phyloP scores from a whole-genome alignment of 1,140 invertebrate species.

The Battus philenor region DNA sequence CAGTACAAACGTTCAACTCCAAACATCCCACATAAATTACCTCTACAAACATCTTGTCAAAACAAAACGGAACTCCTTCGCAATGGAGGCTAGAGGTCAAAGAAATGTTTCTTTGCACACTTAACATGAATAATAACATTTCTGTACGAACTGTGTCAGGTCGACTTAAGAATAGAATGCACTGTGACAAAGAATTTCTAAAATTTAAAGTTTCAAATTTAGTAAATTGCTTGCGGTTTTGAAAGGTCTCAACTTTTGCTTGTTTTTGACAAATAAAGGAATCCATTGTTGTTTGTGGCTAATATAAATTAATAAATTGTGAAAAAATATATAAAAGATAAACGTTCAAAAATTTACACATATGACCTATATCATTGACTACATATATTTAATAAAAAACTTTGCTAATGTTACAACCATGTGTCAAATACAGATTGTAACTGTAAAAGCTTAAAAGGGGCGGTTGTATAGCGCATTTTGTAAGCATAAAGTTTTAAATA shows the following conservation, averaged over 20 bases:
- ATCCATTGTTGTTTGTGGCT: not conserved
- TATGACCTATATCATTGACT: no score
- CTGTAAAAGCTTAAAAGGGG: no score
- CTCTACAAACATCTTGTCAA: constrained; percentile 44
- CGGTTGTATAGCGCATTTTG: no score
- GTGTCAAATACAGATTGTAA: no score
- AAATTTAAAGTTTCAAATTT: constrained; percentile 1
- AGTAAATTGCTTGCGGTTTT: not conserved
- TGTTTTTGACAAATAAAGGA: constrained; percentile 3
- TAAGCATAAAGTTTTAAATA: no score
- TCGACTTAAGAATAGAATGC: constrained; percentile 3
- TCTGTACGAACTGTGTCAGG: constrained; percentile 7
- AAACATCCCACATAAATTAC: constrained; percentile 35
- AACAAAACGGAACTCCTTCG: constrained; percentile 36
- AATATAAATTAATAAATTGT: no score
- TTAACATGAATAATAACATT: constrained; percentile 12
- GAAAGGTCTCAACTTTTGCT: not conserved
- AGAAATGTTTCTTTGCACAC: constrained; percentile 21
- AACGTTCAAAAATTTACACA: no score
- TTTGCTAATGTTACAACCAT: no score
- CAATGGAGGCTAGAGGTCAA: constrained; percentile 22
- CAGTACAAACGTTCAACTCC: constrained; percentile 20
- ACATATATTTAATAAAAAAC: no score
- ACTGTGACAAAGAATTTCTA: no score
- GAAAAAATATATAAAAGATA: no score